Percentiles rank a stretch among this genome's conserved stretches.
Conservation (phyloP, 2,888 invertebrate genomes). For the Spodoptera picta region DNA sequence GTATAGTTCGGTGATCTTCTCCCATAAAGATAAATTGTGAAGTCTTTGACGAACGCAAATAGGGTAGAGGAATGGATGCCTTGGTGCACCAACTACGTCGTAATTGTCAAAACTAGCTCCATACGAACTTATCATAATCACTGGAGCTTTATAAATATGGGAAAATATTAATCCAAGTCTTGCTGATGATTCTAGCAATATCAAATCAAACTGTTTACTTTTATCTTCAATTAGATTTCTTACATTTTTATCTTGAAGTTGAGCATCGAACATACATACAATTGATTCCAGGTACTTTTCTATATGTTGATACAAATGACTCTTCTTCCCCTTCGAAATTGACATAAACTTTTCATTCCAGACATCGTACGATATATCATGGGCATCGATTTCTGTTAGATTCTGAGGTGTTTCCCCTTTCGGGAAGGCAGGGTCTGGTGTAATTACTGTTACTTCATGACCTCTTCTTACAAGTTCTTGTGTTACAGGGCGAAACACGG, state of each 20-base stretch:
- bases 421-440: constrained; percentile 67
- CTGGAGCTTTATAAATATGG: constrained; percentile 52
- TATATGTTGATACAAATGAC: constrained; percentile 34
- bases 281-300: constrained; percentile 28
- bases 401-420: constrained; percentile 60
- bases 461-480: constrained; percentile 72
- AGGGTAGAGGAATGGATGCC: constrained; percentile 31
- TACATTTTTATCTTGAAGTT: constrained; percentile 42
- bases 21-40: constrained; percentile 39
- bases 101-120: constrained; percentile 11
- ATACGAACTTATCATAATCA: constrained; percentile 52
- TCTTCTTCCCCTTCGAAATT: constrained; percentile 17
- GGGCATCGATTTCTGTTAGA: constrained; percentile 71
- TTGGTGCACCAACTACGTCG: constrained; percentile 26
- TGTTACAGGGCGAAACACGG: constrained; percentile 63
- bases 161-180: constrained; percentile 41
- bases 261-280: constrained; percentile 34
- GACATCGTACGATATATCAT: constrained; percentile 61
- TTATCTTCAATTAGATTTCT: constrained; percentile 41
- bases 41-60: constrained; percentile 5
- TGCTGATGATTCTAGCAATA: constrained; percentile 44
- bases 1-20: constrained; percentile 44
- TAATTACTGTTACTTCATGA: constrained; percentile 74
- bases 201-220: constrained; percentile 48
- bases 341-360: constrained; percentile 33